Evolutionary conservation across 2,113 vertebrate species (phyloP), one percentile per base, ranked within the genome.

Genomic region (Cryptotis parvus): DNA sequence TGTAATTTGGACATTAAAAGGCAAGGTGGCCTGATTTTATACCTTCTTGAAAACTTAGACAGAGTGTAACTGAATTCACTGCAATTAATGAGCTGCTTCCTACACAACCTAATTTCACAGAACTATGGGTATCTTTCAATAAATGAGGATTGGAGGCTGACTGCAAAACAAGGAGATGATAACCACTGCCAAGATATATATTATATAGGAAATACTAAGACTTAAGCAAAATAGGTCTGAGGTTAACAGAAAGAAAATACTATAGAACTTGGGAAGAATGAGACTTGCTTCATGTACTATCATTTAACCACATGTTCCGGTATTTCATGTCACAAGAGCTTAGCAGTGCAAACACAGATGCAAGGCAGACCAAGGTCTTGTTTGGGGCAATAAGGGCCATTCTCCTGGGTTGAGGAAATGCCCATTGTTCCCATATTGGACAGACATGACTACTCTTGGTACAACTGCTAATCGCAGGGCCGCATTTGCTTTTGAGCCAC

Each of bases 1-100:
- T 91, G 74, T 82, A 82, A 90, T 78, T 45, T 94, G 74, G 65
- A 82, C 78, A 87, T 94, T 81, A 94, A 87, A 95, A 86, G 84
- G 79, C 81, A 91, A 87, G 18, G 3, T 10, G 68, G 89, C 85
- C 82, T 84, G 65, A 68, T 84, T 94, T 84, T 80, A 52, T 77
- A 39, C n/a, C 6, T 58, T 85, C 78, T 90, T 85, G 69, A 81
- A 87, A 45, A 75, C 37, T 9, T 69, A 6, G 61, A 49, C 58
- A 39, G 15, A 31, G 24, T 75, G 4, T 45, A 85, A 20, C 63
- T 76, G 75, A 87, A 43, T 65, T 45, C 93, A 66, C 69, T 86
- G 55, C 49, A 70, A 49, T 92, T 86, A 84, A 77, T 77, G 26
- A 41, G 49, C 41, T 87, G 24, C 66, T 84, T 87, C 91, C 65